Evolutionary conservation across 1,140 invertebrate species (phyloP).

Genomic region (Adelges cooleyi): DNA sequence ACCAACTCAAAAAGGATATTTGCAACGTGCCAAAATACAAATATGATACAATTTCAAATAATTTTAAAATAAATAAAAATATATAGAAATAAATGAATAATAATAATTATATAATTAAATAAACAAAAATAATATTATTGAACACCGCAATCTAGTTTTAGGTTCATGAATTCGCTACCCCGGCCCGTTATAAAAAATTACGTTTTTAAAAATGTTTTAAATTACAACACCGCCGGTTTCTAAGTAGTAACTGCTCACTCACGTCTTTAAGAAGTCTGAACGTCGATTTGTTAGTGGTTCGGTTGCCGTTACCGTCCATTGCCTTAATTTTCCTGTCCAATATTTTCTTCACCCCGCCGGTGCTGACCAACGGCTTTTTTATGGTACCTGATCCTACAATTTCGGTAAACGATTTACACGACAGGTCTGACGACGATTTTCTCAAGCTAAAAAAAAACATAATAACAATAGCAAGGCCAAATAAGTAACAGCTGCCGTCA

Average conservation of each 20-base stretch:
- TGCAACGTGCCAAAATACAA: no score
- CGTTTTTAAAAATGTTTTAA: background rate
- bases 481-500: no score
- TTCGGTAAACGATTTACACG: slow-evolving; percentile 34
- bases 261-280: slow-evolving; percentile 28
- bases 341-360: slow-evolving; percentile 35
- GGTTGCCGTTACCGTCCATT: slow-evolving; percentile 15
- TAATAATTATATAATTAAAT: no score
- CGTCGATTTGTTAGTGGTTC: slow-evolving; percentile 24
- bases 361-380: slow-evolving; percentile 33
- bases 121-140: no score
- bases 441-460: background rate
- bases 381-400: slow-evolving; percentile 34
- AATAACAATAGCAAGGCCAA: no score
- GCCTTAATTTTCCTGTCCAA: slow-evolving; percentile 34
- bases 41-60: no score
- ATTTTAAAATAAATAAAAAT: no score
- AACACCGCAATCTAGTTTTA: no score
- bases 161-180: slow-evolving; percentile 35
- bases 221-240: no score
- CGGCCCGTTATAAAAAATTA: background rate
- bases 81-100: no score
- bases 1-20: no score
- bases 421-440: slow-evolving; percentile 6
- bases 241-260: no score